Evolutionary conservation across 2,888 invertebrate genomes (phyloP), one percentile per base, ranked within the genome.

Genomic region (Rotaria socialis): DNA sequence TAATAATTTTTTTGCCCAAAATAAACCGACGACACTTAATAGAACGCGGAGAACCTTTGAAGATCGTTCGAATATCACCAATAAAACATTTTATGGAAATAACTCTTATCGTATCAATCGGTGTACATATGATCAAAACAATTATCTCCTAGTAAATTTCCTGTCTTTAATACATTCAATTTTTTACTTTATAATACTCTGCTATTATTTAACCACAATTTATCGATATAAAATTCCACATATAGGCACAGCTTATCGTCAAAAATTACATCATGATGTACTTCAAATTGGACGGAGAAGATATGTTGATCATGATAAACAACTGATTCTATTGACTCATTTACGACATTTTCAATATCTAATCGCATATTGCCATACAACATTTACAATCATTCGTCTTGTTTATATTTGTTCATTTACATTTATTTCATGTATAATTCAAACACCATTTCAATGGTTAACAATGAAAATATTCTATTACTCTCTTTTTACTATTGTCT

Each of bases 321-420:
- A 67, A 35, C 1, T 67, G 7, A 67, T 67, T 2, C 35, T 67
- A 67, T 67, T 67, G 35, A 35, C 67, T 47, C 47, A 47, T n/a
- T 80, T 80, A 80, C 22, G 47, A 47, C 47, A 80, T 80, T 80
- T 80, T 47, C 47, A 47, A 80, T 80, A 47, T 80, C 3, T 80
- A 19, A 67, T 67, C 35, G 27, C 35, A 19, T 67, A 67, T 67
- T 67, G 67, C n/a, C 80, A 80, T 80, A 80, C 80, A 47, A 47
- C n/a, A 43, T 47, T 80, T 14, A 43, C 41, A 22, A 4, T 80
- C 3, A 43, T 80, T 47, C 80, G 80, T 80, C n/a, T 80, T 24
- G 11, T 80, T 2, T 80, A 80, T n/a, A 19, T 80, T n/a, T 80
- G 80, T 47, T 47, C n/a, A 47, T n/a, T 80, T 3, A 80, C 24